Evolutionary conservation across 2,797 vertebrate genomes (phyloP), one percentile per base, ranked within the genome.

Genomic region (Carduelis carduelis): DNA sequence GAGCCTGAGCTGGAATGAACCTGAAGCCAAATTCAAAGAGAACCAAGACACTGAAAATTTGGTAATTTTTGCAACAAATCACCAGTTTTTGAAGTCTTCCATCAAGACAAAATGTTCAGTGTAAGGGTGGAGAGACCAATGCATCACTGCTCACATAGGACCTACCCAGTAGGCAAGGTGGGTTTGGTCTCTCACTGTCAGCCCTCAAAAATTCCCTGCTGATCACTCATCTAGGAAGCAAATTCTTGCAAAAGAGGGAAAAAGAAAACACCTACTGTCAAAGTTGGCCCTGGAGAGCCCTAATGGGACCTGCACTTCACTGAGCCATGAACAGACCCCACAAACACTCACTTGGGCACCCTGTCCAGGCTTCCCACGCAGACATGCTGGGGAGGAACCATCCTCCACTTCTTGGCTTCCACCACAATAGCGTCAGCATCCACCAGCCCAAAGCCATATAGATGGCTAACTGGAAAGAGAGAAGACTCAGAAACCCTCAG

Each of bases 381-480:
- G 59, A 94, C n/a, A 6, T 98, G 99, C 95, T 99, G 99, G 28
- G 98, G 44, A 15, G 99, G 98, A 27, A 99, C 98, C 0, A 97
- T 97, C 46, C 97, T 98, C 99, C 99, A 99, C 83, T 98, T 99
- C 94, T 97, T 98, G 2, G 99, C 99, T 97, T 99, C 98, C 52
- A 98, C 75, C 55, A 99, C 99, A 94, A 99, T 98, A 82, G 98
- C 99, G 2, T 99, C 99, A 23, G 99, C 99, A 89, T 99, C 99
- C 96, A 99, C 98, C 97, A 99, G 97, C 50, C 99, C 99, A 37
- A 99, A 99, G 56, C 99, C 99, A 94, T 99, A 99, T 75, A 99
- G 97, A 97, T 99, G 99, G 97, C 99, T 99, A 97, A 99, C 99
- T 99, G 97, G 77, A 98, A 98, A 98, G 97, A 98, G 68, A 98